These are phyloP conservation scores for Ochotona princeps DNA, from an alignment of 2,113 vertebrate species.

Conservation along the genomic window DNA sequence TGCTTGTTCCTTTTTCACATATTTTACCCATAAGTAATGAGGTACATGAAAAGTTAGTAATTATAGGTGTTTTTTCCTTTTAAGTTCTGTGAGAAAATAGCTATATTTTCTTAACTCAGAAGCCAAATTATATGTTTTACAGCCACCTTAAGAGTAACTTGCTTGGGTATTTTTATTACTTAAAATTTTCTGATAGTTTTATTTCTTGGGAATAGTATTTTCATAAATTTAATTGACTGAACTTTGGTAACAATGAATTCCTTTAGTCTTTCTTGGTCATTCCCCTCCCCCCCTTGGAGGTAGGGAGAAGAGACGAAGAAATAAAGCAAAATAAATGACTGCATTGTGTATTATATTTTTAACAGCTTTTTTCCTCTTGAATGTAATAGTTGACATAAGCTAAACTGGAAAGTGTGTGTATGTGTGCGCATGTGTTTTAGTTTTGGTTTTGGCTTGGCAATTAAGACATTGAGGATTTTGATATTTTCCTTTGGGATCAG, in stretches of 20 bases:
- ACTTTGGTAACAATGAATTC: neutral
- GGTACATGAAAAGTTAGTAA: slow-evolving; percentile 13
- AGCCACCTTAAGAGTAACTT: slow-evolving; percentile 10
- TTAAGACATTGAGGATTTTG: slow-evolving; percentile 29
- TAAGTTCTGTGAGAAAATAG: neutral
- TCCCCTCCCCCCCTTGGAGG: neutral
- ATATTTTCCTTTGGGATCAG: slow-evolving; percentile 13
- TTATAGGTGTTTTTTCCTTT: neutral
- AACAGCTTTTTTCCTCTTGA: neutral
- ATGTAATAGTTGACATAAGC: neutral
- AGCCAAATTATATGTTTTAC: slow-evolving; percentile 16
- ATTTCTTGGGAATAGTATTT: neutral
- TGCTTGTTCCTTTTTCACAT: neutral
- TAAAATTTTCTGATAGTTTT: neutral
- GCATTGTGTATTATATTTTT: neutral
- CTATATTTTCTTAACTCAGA: neutral
- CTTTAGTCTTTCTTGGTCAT: slow-evolving; percentile 4
- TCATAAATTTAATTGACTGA: neutral
- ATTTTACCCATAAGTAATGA: slow-evolving; percentile 1
- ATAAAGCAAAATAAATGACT: slow-evolving; percentile 14
- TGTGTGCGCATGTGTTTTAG: too few species aligned
- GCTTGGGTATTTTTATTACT: slow-evolving; percentile 27
- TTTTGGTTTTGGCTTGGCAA: neutral
- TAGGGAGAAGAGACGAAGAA: neutral
- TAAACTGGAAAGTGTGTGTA: neutral